Base-by-base conservation (phyloP, 2,113 vertebrate genomes). In the Calcarius ornatus region DNA sequence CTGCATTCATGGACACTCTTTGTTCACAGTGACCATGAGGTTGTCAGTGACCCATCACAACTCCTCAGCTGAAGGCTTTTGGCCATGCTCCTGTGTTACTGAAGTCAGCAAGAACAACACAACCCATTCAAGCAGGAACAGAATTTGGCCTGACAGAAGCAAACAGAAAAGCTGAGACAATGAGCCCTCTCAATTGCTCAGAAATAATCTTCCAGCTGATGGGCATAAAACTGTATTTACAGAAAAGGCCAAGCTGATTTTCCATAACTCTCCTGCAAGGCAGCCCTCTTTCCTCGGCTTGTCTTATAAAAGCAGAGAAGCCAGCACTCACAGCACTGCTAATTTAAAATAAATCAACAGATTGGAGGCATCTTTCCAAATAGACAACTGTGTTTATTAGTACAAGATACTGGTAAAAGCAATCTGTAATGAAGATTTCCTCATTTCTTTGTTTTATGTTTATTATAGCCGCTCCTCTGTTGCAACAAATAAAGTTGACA, bases 361-460 rank as follows among this genome's bases (percentile, higher is more conserved):
- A 84, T 47, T 54, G 59, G 75, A 64, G 84, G 70, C 92, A 90
- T 76, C 78, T 93, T 96, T 97, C 95, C 96, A 97, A 94, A 93
- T 0, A 88, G 83, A 86, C 91, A 94, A 95, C 92, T 96, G 90
- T 97, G 94, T 97, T 96, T 97, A 94, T 96, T 95, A 96, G 93
- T 92, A 82, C 63, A 91, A 90, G 91, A 80, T 80, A 93, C 31
- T 25, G 85, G 81, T 42, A 95, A 95, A 96, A 95, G n/a, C 73
- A 77, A 38, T 93, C 69, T 59, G 50, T 77, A 87, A 95, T 60
- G 53, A 88, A 73, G n/a, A 88, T 92, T 90, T 93, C 92, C 79
- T 89, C 35, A 73, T 94, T 94, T 85, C 83, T 95, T 96, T 91
- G 72, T 90, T 90, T 91, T 72, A 70, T 95, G 79, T 92, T 92